Evolutionary conservation across 2,888 invertebrate species (phyloP).

Genomic region (Actias luna): DNA sequence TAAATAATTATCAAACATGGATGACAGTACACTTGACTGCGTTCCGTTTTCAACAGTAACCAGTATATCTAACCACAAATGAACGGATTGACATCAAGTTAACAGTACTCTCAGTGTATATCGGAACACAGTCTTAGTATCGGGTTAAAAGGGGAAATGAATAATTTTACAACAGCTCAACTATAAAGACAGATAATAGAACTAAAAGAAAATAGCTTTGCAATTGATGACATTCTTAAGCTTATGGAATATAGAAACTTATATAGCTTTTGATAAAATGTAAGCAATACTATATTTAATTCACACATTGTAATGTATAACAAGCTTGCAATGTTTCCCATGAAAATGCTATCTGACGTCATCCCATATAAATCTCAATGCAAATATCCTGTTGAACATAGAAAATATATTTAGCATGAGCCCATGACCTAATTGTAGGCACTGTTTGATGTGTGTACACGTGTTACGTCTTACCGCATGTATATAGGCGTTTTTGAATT

Average conservation of each 20-base stretch:
- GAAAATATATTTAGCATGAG: conserved; percentile 4
- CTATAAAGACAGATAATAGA: too few relatives aligned
- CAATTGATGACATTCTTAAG: too few relatives aligned
- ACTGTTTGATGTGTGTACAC: neutral
- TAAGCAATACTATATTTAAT: neutral
- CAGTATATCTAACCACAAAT: too few relatives aligned
- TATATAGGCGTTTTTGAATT: conserved; percentile 5
- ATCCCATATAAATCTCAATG: conserved; percentile 2
- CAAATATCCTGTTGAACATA: conserved; percentile 8
- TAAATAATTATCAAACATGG: too few relatives aligned
- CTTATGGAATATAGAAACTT: neutral
- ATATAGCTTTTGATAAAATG: neutral
- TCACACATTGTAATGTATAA: neutral
- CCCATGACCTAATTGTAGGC: conserved; percentile 8
- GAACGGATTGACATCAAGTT: too few relatives aligned
- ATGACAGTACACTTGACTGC: too few relatives aligned
- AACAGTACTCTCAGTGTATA: too few relatives aligned
- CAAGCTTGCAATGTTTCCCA: conserved; percentile 5
- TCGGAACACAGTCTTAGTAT: too few relatives aligned
- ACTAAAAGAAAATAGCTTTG: too few relatives aligned
- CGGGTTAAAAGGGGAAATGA: too few relatives aligned
- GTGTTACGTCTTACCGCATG: neutral
- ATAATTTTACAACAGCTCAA: too few relatives aligned
- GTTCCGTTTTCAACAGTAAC: too few relatives aligned
- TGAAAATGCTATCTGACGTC: neutral